A percentile compares a stretch with the other conserved stretches of the same genome.
phyloP scores from a whole-genome alignment of 2,797 vertebrate genomes.

The Falco peregrinus region DNA sequence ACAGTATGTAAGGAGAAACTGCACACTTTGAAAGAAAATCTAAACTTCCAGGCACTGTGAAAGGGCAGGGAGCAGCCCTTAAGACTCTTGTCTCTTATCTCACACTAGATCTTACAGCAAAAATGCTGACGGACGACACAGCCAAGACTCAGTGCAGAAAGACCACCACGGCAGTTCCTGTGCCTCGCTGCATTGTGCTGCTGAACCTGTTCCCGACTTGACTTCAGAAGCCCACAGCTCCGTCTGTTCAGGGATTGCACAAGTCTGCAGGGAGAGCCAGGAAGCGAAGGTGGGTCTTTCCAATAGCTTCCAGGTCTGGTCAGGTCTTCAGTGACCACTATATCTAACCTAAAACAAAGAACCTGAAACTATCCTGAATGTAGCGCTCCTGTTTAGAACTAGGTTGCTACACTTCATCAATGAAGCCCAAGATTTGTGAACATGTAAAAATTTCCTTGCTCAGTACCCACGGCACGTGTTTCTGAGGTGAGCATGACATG shows the following conservation, averaged over 20 bases:
- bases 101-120: conserved; percentile 73
- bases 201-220: not conserved
- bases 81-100: not conserved
- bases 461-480: fast-evolving
- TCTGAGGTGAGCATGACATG: not conserved
- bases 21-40: not conserved
- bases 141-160: conserved; percentile 59
- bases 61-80: not conserved
- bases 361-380: fast-evolving
- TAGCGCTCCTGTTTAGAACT: not conserved
- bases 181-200: not conserved
- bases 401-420: not conserved
- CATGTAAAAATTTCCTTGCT: not conserved
- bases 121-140: conserved; percentile 55
- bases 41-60: not conserved
- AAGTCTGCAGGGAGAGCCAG: conserved; percentile 41
- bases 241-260: conserved; percentile 8
- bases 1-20: not conserved
- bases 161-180: not conserved
- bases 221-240: not conserved
- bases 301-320: not conserved
- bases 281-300: conserved; percentile 62
- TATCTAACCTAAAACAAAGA: not conserved
- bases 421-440: not conserved
- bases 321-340: not conserved